A percentile compares a stretch with the other conserved stretches of the same genome.
These are phyloP conservation scores for Pentalonia nigronervosa DNA, from an alignment of 1,140 invertebrate genomes.

Conservation along the genomic window DNA sequence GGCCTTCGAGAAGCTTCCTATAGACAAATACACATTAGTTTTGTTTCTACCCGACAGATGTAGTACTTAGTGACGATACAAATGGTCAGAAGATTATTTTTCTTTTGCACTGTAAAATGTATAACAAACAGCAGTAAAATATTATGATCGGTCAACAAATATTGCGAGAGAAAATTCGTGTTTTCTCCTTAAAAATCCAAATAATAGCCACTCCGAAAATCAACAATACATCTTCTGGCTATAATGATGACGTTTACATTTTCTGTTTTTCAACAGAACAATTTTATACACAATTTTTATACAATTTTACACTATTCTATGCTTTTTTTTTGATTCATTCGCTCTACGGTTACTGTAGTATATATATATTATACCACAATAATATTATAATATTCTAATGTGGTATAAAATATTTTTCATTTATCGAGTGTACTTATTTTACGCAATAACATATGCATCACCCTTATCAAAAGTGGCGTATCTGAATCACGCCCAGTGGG, in stretches of 20 bases:
- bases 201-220: not conserved
- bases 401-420: not conserved
- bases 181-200: not conserved
- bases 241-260: not conserved
- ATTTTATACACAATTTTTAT: not conserved
- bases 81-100: not conserved
- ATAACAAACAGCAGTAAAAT: not conserved
- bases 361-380: not conserved
- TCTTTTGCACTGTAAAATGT: not conserved
- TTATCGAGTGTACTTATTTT: not conserved
- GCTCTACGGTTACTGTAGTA: not conserved
- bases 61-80: not conserved
- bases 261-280: not conserved
- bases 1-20: not conserved
- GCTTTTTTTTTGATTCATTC: not conserved
- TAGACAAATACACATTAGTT: not conserved
- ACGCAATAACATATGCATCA: not conserved
- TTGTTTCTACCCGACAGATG: not conserved
- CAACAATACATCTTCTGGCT: not conserved
- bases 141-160: slow-evolving; percentile 8
- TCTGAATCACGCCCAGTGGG: not conserved
- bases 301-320: not conserved
- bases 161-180: not conserved
- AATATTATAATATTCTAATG: not conserved
- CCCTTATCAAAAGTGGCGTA: not conserved